Evolutionary conservation across 2,888 invertebrate species (phyloP).

Genomic region (Bunonema sp.): DNA sequence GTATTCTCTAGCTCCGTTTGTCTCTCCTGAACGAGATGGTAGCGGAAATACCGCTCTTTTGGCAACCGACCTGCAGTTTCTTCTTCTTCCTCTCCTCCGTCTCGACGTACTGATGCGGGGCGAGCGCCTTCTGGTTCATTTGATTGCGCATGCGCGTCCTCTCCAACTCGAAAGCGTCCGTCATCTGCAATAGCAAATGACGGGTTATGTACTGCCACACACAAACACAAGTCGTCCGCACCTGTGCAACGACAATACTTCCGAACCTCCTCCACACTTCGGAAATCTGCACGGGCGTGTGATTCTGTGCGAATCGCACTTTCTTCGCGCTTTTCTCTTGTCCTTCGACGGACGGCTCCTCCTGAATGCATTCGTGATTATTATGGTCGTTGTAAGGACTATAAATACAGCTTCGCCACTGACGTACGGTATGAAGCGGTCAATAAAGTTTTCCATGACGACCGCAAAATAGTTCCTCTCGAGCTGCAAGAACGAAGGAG

Average conservation of each 20-base stretch:
- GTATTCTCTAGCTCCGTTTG: too few species aligned
- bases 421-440: conserved; percentile 29
- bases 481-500: too few species aligned
- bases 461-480: conserved; percentile 40
- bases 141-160: conserved; percentile 29
- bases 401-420: conserved; percentile 32
- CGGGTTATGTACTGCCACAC: neutral
- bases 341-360: conserved; percentile 13
- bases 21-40: too few species aligned
- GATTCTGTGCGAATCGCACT: conserved; percentile 32
- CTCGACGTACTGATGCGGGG: conserved; percentile 40
- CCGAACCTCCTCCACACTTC: conserved; percentile 30
- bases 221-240: neutral
- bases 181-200: conserved; percentile 13
- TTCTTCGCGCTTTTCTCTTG: conserved; percentile 24
- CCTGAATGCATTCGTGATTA: too few species aligned
- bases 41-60: neutral
- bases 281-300: conserved; percentile 18
- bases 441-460: conserved; percentile 28
- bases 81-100: conserved; percentile 27
- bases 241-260: neutral
- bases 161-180: conserved; percentile 39
- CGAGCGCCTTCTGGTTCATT: conserved; percentile 33
- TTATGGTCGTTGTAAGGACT: neutral
- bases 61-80: conserved; percentile 15